Base-by-base conservation (phyloP, 2,888 invertebrate species). In the Drepanosiphum platanoidis region DNA sequence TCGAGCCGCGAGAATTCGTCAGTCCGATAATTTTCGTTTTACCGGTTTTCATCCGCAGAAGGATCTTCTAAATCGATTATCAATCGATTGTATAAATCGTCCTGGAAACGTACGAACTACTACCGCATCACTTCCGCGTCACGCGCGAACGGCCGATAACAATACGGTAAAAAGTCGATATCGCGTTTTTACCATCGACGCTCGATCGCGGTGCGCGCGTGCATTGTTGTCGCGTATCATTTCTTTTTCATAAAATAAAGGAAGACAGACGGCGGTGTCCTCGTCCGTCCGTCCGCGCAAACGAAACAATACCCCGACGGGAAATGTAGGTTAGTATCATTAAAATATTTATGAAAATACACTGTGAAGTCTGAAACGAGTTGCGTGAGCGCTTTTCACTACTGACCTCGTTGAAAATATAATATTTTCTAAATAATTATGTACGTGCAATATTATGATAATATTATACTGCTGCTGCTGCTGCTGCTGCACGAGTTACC, bases 141-240 rank as follows among this genome's bases (percentile, higher is more conserved):
- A n/a, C n/a, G n/a, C n/a, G n/a, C n/a, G n/a, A n/a, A n/a, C n/a
- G n/a, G n/a, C n/a, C n/a, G n/a, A n/a, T n/a, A n/a, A n/a, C n/a
- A n/a, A n/a, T n/a, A n/a, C n/a, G n/a, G n/a, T n/a, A n/a, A n/a
- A n/a, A n/a, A n/a, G n/a, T n/a, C n/a, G n/a, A n/a, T n/a, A n/a
- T n/a, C n/a, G n/a, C n/a, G n/a, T n/a, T n/a, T n/a, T n/a, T n/a
- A n/a, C n/a, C n/a, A n/a, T n/a, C n/a, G n/a, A n/a, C n/a, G n/a
- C n/a, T n/a, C n/a, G n/a, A n/a, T n/a, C n/a, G n/a, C n/a, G n/a
- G n/a, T 46, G 46, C 15, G 11, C 11, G 27, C 61, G 58, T 58
- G 61, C 11, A 27, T 27, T 3, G 22, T 58, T 58, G 5, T 22
- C n/a, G 22, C 70, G 18, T 15, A 36, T 75, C 91, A 71, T 36